A percentile compares a stretch with the other conserved stretches of the same genome.
Conservation (phyloP, 2,797 vertebrate genomes). For the Sebastes ruberrimus region DNA sequence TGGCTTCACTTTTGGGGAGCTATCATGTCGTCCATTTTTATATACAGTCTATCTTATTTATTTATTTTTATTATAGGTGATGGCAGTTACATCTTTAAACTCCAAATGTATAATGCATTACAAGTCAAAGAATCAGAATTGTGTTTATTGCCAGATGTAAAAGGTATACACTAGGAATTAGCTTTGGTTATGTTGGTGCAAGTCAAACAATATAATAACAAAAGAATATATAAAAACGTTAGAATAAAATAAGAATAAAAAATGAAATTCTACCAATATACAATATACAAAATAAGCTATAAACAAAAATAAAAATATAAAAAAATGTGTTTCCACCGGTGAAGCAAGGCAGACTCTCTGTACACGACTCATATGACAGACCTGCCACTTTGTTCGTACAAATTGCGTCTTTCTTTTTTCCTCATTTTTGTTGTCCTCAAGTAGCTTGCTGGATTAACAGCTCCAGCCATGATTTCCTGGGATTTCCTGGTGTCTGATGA, state of each 20-base stretch:
- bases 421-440: neutral
- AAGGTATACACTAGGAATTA: too few species aligned
- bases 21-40: too few species aligned
- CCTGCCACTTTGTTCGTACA: neutral
- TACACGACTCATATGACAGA: neutral
- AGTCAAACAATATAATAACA: too few species aligned
- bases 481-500: neutral
- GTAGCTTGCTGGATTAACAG: neutral
- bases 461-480: neutral
- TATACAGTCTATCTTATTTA: neutral
- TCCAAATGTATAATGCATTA: neutral
- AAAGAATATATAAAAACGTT: too few species aligned
- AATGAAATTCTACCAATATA: too few species aligned
- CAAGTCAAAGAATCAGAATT: neutral
- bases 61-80: neutral
- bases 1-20: too few species aligned
- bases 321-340: neutral
- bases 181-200: too few species aligned
- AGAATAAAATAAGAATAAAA: too few species aligned
- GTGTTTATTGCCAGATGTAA: too few species aligned
- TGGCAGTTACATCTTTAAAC: neutral
- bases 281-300: too few species aligned
- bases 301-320: too few species aligned
- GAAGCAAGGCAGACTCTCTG: neutral
- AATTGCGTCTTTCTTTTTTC: neutral